phyloP scores from a whole-genome alignment of 53 echinoderm and acorn worm genomes.

The Temnopleurus reevesii region DNA sequence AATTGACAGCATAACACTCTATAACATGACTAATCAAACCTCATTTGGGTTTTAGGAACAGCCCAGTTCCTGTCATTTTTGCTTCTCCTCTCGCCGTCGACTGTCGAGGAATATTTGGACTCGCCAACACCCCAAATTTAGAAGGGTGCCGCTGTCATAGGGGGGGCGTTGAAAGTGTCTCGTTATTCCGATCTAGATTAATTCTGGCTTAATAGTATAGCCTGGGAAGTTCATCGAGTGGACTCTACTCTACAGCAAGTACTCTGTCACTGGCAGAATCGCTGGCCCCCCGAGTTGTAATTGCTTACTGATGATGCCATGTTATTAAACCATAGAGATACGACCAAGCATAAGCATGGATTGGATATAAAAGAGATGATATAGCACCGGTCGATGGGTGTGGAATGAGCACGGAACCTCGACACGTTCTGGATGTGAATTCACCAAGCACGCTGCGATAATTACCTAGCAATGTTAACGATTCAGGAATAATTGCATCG shows the following conservation, averaged over 20 bases:
- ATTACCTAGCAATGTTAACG: slow-evolving; percentile 47
- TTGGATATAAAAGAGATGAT: neutral
- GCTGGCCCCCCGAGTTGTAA: neutral
- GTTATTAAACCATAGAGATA: no score
- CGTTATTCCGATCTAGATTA: neutral
- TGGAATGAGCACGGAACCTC: neutral
- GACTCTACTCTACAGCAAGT: neutral
- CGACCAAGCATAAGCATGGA: neutral
- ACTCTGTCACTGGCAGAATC: neutral
- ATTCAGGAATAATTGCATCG: slow-evolving; percentile 23
- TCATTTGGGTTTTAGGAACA: neutral
- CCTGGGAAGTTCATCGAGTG: neutral
- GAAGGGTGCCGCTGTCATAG: slow-evolving; percentile 16
- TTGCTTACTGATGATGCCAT: neutral
- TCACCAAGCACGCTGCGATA: slow-evolving; percentile 10
- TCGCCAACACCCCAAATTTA: slow-evolving; percentile 40
- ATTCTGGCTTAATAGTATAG: slow-evolving; percentile 2
- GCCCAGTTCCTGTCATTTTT: slow-evolving; percentile 37
- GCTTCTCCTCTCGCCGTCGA: neutral
- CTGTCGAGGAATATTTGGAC: slow-evolving; percentile 19
- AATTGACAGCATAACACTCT: neutral
- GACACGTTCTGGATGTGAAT: slow-evolving; percentile 11
- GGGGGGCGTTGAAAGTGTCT: neutral
- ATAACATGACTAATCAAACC: slow-evolving; percentile 6
- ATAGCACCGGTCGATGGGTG: neutral